Conservation (phyloP, 2,888 invertebrate species). For the Choristoneura rosaceana region DNA sequence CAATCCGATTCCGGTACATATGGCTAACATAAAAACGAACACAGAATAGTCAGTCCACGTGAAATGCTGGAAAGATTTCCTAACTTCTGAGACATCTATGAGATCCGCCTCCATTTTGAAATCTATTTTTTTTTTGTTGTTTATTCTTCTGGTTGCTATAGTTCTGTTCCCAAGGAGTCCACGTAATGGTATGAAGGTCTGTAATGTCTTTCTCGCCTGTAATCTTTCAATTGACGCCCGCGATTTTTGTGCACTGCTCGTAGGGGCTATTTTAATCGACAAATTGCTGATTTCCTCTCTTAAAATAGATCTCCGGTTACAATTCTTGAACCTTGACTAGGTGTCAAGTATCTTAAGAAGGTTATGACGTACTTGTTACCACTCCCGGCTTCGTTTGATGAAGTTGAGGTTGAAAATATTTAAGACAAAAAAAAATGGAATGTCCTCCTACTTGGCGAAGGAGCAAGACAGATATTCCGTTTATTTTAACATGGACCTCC, state of each 20-base stretch:
- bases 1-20: slow-evolving; percentile 89
- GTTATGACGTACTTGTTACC: not conserved
- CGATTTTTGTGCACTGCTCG: slow-evolving; percentile 63
- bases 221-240: slow-evolving; percentile 73
- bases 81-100: slow-evolving; percentile 61
- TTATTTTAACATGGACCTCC: too few relatives aligned
- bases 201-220: slow-evolving; percentile 47
- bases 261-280: slow-evolving; percentile 63
- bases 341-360: slow-evolving; percentile 12
- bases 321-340: slow-evolving; percentile 14
- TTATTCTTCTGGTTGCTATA: not conserved
- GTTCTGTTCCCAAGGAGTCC: slow-evolving; percentile 22
- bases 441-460: too few relatives aligned
- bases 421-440: too few relatives aligned
- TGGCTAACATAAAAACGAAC: slow-evolving; percentile 88
- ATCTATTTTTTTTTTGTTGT: not conserved
- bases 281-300: slow-evolving; percentile 67
- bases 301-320: slow-evolving; percentile 51
- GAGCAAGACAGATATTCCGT: too few relatives aligned
- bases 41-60: slow-evolving; percentile 87
- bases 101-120: slow-evolving; percentile 52
- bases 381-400: not conserved
- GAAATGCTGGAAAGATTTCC: slow-evolving; percentile 74
- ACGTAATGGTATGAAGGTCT: slow-evolving; percentile 43
- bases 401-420: too few relatives aligned